Evolutionary conservation across 1,140 invertebrate species (phyloP), one percentile per base, ranked within the genome.

Genomic region (Brachionus rotundiformis): DNA sequence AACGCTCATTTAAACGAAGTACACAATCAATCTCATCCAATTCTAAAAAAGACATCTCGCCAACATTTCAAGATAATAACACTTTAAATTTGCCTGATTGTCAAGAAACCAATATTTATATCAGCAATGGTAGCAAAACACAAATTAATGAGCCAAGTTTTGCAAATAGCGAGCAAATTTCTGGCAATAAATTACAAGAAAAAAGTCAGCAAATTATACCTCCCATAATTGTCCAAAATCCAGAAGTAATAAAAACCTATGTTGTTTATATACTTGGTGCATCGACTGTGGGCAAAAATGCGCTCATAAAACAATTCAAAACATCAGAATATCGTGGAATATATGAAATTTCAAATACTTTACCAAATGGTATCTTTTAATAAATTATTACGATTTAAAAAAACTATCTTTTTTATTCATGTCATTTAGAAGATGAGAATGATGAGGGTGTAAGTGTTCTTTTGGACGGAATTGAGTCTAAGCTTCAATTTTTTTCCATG

Each of bases 261-360:
- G 25, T 63, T 33, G 79, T 81, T 65, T 81, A 81, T 41, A n/a
- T 81, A 25, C 59, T 81, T 27, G 79, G 79, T 1, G 23, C 54
- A 29, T 44, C 61, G 11, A 61, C 49, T 47, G 63, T 68, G 44
- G 81, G 81, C 7, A 82, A 82, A 75, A 47, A 44, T 68, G 27
- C 81, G 11, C 25, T 82, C n/a, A 49, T 49, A 27, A 82, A 68
- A 73, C 81, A 82, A 75, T 82, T 82, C 23, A 68, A 82, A 61
- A 82, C 81, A 0, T 63, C 63, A 8, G 81, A 82, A 63, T 82
- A 82, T 49, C 36, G 81, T 11, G 81, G 81, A n/a, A 82, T 54
- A 6, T 82, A 82, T 49, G 54, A 71, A 39, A 36, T 71, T 19
- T 63, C 54, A 27, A 29, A 31, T 11, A 25, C 23, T 6, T 13